Evolutionary conservation across 1,140 invertebrate species (phyloP).

Genomic region (Platorchestia sp.): DNA sequence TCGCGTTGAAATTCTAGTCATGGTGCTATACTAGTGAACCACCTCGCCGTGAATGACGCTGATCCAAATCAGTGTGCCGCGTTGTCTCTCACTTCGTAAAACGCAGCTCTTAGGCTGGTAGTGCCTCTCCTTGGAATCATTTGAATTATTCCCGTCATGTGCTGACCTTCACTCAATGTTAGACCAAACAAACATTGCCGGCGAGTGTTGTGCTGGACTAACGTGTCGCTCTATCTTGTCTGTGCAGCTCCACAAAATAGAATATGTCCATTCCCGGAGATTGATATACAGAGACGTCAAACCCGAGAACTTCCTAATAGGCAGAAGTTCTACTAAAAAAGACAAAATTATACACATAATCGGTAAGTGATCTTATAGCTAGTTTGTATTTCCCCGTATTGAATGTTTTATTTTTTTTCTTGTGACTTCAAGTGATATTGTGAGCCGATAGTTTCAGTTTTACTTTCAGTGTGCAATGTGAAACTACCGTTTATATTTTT

Average conservation of each 20-base stretch:
- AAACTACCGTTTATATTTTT: background rate
- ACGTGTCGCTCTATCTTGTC: conserved; percentile 63
- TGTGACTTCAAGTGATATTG: background rate
- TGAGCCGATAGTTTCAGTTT: background rate
- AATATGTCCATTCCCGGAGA: conserved; percentile 99
- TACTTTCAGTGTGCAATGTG: background rate
- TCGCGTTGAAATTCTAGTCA: background rate
- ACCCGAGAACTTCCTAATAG: conserved; percentile 99
- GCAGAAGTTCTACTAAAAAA: conserved; percentile 95
- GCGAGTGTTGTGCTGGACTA: background rate
- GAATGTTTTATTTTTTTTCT: background rate
- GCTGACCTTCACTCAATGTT: background rate
- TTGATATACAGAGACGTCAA: conserved; percentile 99
- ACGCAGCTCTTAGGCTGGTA: background rate
- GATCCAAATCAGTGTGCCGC: background rate
- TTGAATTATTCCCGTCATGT: background rate
- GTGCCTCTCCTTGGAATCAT: background rate
- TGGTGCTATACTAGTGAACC: background rate
- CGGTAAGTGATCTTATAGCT: conserved; percentile 74
- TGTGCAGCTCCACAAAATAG: conserved; percentile 94
- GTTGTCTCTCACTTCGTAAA: background rate
- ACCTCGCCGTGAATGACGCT: background rate
- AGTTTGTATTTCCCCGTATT: background rate
- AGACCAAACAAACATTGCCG: background rate
- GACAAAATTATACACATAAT: conserved; percentile 99